A percentile compares a stretch with the other conserved stretches of the same genome.
These are phyloP conservation scores for Pithys albifrons DNA, from an alignment of 2,113 vertebrate genomes.

Conservation along the genomic window DNA sequence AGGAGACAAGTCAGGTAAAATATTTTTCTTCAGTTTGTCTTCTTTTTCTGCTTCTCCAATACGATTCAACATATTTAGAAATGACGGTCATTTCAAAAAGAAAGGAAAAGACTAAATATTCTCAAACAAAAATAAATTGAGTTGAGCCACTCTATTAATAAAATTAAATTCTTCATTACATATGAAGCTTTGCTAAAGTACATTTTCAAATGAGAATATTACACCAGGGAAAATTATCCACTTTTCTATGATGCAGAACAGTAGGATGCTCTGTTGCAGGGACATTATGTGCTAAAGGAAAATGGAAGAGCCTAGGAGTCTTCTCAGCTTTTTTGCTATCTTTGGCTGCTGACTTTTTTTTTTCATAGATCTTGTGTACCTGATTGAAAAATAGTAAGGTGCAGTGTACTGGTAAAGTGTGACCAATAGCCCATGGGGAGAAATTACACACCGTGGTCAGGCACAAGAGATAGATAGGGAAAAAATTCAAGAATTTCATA, in stretches of 20 bases:
- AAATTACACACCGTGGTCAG: not conserved
- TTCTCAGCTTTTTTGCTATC: not conserved
- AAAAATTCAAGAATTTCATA: not conserved
- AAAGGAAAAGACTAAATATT: not conserved
- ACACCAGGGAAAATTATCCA: not conserved
- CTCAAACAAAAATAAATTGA: not conserved
- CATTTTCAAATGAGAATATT: not conserved
- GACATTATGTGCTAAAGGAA: not conserved
- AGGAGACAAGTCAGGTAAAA: not conserved
- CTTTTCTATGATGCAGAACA: not conserved
- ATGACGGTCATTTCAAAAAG: not conserved
- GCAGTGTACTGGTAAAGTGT: not conserved
- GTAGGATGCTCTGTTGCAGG: not conserved
- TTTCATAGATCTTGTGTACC: not conserved
- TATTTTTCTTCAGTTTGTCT: not conserved
- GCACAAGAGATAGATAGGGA: not conserved
- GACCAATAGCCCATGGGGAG: not conserved
- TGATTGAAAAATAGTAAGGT: not conserved
- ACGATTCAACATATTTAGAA: not conserved
- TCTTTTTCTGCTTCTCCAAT: not conserved
- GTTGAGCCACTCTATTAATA: not conserved
- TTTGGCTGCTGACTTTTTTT: not conserved
- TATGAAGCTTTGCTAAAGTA: not conserved
- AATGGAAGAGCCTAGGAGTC: not conserved
- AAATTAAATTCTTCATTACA: not conserved